Base-by-base conservation (phyloP, 2,888 invertebrate genomes). In the Onthophagus sagittarius region DNA sequence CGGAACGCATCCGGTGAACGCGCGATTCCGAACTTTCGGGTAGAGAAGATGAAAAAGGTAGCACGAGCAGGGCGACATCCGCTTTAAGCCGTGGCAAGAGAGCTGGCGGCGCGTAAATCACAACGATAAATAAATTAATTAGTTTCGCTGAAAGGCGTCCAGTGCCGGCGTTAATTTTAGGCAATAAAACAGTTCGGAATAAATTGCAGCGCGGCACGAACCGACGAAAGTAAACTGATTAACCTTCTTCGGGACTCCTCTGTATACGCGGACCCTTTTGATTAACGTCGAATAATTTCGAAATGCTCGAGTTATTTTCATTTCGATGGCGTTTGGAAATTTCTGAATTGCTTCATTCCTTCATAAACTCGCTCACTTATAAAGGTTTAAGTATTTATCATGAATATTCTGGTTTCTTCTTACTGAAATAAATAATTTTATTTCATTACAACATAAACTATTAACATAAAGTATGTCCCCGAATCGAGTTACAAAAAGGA, bases 61-160 rank as follows among this genome's bases (percentile, higher is more conserved):
- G 23, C 32, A 31, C 67, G 31, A 67, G 32, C 15, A 23, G 31
- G 23, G 67, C 13, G 67, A n/a, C 23, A 32, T 67, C 32, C 67
- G 67, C 39, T 53, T 53, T 31, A 67, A 67, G 67, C 32, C 32
- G 14, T 7, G 63, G 63, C 15, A 23, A 32, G 67, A 9, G 23
- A 23, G 13, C 23, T 23, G 32, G 67, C 32, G 67, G 31, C 11
- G 67, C 67, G 67, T 67, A 67, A 67, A 67, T 67, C 67, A 67
- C 67, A 32, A 32, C 67, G 67, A 67, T 67, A 67, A 67, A 67
- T 67, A 67, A 67, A 67, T 67, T 67, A 67, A 67, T 67, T 67
- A 67, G 67, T 67, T 67, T 67, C 63, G 73, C 15, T 63, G 71
- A 69, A 71, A 64, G 32, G 67, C 67, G 67, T 33, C 65, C 67